Base-by-base conservation (phyloP, 2,113 vertebrate species). In the Cryptoleucopteryx plumbea region DNA sequence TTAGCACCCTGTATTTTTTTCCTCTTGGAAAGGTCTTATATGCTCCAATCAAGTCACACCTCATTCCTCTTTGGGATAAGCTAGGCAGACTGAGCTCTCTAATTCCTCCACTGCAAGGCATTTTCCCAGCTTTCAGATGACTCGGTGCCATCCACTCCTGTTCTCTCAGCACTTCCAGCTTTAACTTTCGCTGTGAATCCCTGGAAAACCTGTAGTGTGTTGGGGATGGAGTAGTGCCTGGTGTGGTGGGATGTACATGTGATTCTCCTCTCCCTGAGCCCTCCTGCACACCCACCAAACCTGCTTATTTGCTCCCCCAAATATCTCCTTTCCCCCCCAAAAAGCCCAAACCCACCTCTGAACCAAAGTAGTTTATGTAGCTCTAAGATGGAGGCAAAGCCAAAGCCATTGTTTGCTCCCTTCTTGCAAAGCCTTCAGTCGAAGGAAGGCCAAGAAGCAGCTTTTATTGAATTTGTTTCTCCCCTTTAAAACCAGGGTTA, bases 221-320 rank as follows among this genome's bases (percentile, higher is more conserved):
- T 8, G 25, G 42, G 23, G n/a, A 36, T 31, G 72, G 31, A 59
- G 43, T 26, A 66, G 59, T 2, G 29, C 23, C 21, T 0, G 3
- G 16, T 0, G 1, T 0, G 1, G 42, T 15, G 34, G 52, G 53
- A n/a, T 1, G 0, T 20, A n/a, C 27, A 3, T 2, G 2, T 2
- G 1, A 31, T 18, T 18, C 29, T 45, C 23, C 55, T 63, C 42
- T 38, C 34, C 55, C 72, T 0, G 0, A 16, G 2, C 16, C n/a
- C 21, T 66, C 74, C 74, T 6, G 6, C 14, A 8, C 6, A 16
- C 20, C 23, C 27, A 18, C 25, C 18, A 29, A 10, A 8, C 20
- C 9, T 36, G 7, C 19, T 29, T 32, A 18, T 25, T 19, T 16
- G 1, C 26, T 27, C 22, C n/a, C 36, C 20, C 3, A 72, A 84